Conservation (phyloP, 2,888 invertebrate genomes). For the Uropetala carovei region DNA sequence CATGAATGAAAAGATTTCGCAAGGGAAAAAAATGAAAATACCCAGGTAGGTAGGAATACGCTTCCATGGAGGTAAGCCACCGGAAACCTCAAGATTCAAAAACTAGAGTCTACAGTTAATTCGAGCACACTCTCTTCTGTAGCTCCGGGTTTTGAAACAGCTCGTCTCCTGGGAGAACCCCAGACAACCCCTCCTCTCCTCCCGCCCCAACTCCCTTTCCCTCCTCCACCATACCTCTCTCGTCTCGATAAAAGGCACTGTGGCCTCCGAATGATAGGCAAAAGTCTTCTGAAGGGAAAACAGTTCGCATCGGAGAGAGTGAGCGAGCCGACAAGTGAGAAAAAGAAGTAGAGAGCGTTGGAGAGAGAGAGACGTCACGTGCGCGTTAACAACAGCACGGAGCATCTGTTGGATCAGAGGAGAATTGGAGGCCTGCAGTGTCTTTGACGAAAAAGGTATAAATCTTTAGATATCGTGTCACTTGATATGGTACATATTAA, state of each 20-base stretch:
- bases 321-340: not conserved
- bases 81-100: not conserved
- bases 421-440: not conserved
- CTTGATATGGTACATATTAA: no score
- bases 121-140: not conserved
- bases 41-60: not conserved
- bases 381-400: not conserved
- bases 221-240: not conserved
- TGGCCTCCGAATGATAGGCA: slow-evolving; percentile 4
- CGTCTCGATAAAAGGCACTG: not conserved
- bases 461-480: not conserved
- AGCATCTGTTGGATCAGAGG: not conserved
- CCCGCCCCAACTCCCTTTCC: not conserved
- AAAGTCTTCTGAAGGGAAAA: slow-evolving; percentile 43
- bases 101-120: not conserved
- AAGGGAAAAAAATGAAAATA: not conserved
- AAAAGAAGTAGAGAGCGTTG: not conserved
- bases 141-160: slow-evolving; percentile 48
- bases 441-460: not conserved
- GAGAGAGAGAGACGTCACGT: not conserved
- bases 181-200: not conserved
- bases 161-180: not conserved
- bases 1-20: not conserved
- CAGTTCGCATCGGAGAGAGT: slow-evolving; percentile 20
- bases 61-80: not conserved